Evolutionary conservation across 35 echinoderm and acorn worm genomes (phyloP).

Genomic region (Eucidaris tribuloides): DNA sequence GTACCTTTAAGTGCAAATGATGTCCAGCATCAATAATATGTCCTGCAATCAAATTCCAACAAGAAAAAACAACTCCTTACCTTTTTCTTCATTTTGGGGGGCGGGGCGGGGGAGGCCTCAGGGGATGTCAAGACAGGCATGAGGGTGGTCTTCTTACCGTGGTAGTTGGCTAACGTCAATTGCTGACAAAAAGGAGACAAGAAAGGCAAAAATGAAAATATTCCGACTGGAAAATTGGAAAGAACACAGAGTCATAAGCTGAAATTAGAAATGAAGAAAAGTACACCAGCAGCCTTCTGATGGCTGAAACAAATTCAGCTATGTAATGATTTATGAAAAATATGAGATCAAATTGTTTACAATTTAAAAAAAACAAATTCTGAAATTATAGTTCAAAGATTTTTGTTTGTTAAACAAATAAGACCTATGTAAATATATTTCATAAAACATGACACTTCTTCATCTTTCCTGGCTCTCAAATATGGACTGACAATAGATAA

Average conservation of each 20-base stretch:
- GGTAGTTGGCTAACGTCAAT: constrained; percentile 66
- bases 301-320: neutral
- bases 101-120: constrained; percentile 31
- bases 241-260: neutral
- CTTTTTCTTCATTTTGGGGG: constrained; percentile 1
- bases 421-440: too few species aligned
- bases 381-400: too few species aligned
- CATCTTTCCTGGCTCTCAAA: too few species aligned
- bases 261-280: too few species aligned
- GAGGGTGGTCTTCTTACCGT: constrained; percentile 49
- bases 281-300: neutral
- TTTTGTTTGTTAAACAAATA: too few species aligned
- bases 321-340: neutral
- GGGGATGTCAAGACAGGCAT: constrained; percentile 51
- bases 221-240: neutral
- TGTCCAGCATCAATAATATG: neutral
- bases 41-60: neutral
- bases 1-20: neutral
- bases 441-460: too few species aligned
- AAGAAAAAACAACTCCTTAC: neutral
- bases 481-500: too few species aligned
- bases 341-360: too few species aligned
- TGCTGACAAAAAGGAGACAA: constrained; percentile 47
- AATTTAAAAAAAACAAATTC: too few species aligned
- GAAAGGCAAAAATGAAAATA: neutral